Conservation (phyloP, 2,113 vertebrate genomes). For the Zootoca vivipara region DNA sequence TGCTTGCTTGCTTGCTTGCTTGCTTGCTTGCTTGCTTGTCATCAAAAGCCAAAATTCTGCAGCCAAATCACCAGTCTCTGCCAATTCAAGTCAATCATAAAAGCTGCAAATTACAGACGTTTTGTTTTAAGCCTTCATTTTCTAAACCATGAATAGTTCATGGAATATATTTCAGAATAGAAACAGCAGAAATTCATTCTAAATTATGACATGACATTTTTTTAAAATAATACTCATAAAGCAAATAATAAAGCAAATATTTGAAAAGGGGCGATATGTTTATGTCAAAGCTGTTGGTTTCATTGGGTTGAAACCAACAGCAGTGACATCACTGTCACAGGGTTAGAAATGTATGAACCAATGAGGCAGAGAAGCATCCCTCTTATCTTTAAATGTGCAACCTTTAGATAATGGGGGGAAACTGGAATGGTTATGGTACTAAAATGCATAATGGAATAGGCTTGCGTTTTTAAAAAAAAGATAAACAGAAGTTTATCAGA, state of each 20-base stretch:
- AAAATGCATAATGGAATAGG: not conserved
- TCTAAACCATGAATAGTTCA: too few relatives aligned
- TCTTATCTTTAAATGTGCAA: not conserved
- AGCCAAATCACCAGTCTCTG: too few relatives aligned
- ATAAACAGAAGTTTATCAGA: not conserved
- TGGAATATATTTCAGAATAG: too few relatives aligned
- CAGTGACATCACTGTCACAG: not conserved
- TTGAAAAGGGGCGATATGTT: not conserved
- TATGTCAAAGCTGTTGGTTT: not conserved
- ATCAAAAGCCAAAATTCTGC: too few relatives aligned
- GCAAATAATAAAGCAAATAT: not conserved
- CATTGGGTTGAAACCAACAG: not conserved
- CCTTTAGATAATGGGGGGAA: not conserved
- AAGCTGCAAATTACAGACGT: not conserved
- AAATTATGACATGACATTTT: too few relatives aligned
- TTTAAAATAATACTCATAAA: not conserved
- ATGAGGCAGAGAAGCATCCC: not conserved
- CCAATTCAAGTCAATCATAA: not conserved
- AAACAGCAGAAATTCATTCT: too few relatives aligned
- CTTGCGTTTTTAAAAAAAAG: not conserved
- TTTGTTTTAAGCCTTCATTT: too few relatives aligned
- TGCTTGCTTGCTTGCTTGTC: too few relatives aligned
- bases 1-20: too few relatives aligned
- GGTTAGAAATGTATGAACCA: constrained; percentile 16
- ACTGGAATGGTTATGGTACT: not conserved